A percentile compares a stretch with the other conserved stretches of the same genome.
These are phyloP conservation scores for Odontesthes bonariensis DNA, from an alignment of 2,113 vertebrate species.

Conservation along the genomic window DNA sequence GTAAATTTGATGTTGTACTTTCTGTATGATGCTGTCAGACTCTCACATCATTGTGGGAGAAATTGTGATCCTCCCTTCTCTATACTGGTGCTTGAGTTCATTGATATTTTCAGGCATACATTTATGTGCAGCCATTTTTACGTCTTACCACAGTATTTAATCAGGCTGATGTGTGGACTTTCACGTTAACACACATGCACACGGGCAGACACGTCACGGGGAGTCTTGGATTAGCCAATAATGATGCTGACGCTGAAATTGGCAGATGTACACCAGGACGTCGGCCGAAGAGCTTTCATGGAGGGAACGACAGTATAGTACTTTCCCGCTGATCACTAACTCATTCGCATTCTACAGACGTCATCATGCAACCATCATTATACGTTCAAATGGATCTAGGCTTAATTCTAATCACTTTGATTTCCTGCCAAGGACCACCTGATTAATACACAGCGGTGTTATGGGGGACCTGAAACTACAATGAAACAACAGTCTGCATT, in stretches of 20 bases:
- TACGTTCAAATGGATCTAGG: constrained; percentile 1
- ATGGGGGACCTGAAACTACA: constrained; percentile 4
- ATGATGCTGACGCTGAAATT: constrained; percentile 23
- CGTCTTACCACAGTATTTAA: too few relatives aligned
- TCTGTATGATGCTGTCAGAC: too few relatives aligned
- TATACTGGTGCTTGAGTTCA: too few relatives aligned
- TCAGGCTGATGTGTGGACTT: too few relatives aligned
- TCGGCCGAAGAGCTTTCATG: neutral
- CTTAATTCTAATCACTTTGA: constrained; percentile 14
- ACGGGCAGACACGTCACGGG: neutral
- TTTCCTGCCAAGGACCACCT: constrained; percentile 7
- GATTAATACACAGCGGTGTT: neutral
- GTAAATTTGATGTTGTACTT: too few relatives aligned
- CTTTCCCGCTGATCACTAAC: constrained; percentile 7
- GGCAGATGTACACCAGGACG: neutral
- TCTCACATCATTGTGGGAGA: too few relatives aligned
- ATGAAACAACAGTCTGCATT: neutral
- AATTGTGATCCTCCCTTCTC: too few relatives aligned
- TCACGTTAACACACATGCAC: neutral
- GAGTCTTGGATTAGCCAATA: constrained; percentile 20
- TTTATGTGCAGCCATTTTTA: too few relatives aligned
- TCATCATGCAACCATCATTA: constrained; percentile 4
- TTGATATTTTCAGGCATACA: too few relatives aligned
- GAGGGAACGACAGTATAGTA: neutral
- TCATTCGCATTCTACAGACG: constrained; percentile 6